These are phyloP conservation scores for Amyelois transitella DNA, from an alignment of 1,140 invertebrate genomes.

Conservation along the genomic window DNA sequence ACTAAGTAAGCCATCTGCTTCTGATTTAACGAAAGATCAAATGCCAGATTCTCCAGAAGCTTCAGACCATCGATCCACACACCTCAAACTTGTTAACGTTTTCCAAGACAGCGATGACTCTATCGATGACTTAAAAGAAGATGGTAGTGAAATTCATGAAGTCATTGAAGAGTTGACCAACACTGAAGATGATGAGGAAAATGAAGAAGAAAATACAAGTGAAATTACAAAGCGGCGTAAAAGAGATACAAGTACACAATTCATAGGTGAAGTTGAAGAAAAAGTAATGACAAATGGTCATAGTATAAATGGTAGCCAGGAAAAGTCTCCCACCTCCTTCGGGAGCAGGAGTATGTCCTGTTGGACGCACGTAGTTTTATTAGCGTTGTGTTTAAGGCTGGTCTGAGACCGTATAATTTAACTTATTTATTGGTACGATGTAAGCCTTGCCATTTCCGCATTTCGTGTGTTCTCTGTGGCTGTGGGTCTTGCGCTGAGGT, in stretches of 20 bases:
- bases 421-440: constrained; percentile 64
- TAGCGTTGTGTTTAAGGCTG: constrained; percentile 27
- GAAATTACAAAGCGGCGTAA: constrained; percentile 24
- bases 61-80: constrained; percentile 29
- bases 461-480: constrained; percentile 35
- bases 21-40: constrained; percentile 16
- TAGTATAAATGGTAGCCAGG: constrained; percentile 34
- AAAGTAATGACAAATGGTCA: constrained; percentile 23
- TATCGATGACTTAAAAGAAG: constrained; percentile 30
- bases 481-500: constrained; percentile 14
- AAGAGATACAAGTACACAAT: constrained; percentile 50
- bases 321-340: constrained; percentile 9
- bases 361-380: constrained; percentile 25
- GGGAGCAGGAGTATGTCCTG: not conserved
- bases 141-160: constrained; percentile 43
- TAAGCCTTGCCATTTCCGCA: constrained; percentile 68
- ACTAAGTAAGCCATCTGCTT: constrained; percentile 43
- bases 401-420: constrained; percentile 32
- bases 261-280: constrained; percentile 38
- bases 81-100: constrained; percentile 44
- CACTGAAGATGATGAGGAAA: constrained; percentile 16
- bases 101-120: constrained; percentile 22
- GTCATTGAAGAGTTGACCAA: not conserved
- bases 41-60: constrained; percentile 9
- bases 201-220: constrained; percentile 34